A percentile compares a stretch with the other conserved stretches of the same genome.
Evolutionary conservation across 2,113 vertebrate genomes (phyloP).

Genomic region (Gila orcuttii): DNA sequence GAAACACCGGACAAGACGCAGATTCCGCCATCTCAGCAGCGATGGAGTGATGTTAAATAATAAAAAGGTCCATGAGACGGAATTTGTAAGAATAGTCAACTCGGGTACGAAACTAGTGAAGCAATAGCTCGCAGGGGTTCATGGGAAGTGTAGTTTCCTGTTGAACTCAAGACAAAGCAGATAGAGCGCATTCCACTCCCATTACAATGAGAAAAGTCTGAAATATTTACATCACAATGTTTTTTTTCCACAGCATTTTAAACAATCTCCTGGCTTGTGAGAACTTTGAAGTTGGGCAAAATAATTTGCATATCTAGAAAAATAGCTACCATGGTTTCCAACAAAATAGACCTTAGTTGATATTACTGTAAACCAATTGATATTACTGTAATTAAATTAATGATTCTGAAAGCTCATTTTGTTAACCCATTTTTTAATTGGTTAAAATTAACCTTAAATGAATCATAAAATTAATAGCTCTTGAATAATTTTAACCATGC

Average conservation of each 20-base stretch:
- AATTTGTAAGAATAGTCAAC: slow-evolving; percentile 67
- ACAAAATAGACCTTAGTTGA: background rate
- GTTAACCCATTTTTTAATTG: background rate
- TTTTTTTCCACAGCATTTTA: background rate
- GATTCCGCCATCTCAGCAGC: slow-evolving; percentile 83
- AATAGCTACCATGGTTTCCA: background rate
- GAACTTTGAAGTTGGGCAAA: background rate
- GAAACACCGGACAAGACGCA: slow-evolving; percentile 82
- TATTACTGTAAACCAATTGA: no score
- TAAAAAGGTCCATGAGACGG: slow-evolving; percentile 62
- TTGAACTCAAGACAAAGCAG: background rate
- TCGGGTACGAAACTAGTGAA: slow-evolving; percentile 64
- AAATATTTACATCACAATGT: background rate
- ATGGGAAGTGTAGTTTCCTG: slow-evolving; percentile 75
- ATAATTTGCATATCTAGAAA: background rate
- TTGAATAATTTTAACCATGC: background rate
- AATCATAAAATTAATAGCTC: background rate
- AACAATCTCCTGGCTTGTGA: background rate
- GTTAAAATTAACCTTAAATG: background rate
- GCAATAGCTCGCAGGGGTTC: slow-evolving; percentile 60
- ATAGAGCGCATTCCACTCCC: background rate
- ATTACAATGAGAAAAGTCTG: background rate
- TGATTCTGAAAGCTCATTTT: background rate
- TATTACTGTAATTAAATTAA: background rate
- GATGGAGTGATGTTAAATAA: slow-evolving; percentile 68